phyloP scores from a whole-genome alignment of 2,797 vertebrate species.

The Poecilia wingei region DNA sequence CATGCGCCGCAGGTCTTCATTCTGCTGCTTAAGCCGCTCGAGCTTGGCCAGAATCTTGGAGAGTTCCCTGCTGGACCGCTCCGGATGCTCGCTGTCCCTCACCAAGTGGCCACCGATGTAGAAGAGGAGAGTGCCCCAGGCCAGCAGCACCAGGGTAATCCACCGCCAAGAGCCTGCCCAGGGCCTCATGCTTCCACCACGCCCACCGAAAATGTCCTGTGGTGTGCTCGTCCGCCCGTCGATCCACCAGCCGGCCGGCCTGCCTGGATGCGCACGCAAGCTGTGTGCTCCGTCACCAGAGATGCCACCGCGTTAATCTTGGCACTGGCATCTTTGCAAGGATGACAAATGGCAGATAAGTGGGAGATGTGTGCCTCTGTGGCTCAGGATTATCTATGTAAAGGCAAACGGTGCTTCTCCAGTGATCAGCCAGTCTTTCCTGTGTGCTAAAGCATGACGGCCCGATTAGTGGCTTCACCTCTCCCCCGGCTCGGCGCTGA shows the following conservation, averaged over 20 bases:
- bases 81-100: slow-evolving; percentile 93
- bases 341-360: slow-evolving; percentile 33
- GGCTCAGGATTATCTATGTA: slow-evolving; percentile 21
- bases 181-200: slow-evolving; percentile 90
- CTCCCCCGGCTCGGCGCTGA: slow-evolving; percentile 32
- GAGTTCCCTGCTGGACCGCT: slow-evolving; percentile 94
- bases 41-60: slow-evolving; percentile 97
- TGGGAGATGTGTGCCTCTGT: background rate
- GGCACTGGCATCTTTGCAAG: slow-evolving; percentile 62
- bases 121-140: slow-evolving; percentile 97
- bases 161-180: slow-evolving; percentile 99
- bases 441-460: slow-evolving; percentile 65
- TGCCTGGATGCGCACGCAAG: slow-evolving; percentile 50
- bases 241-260: slow-evolving; percentile 35
- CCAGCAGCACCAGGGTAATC: slow-evolving; percentile 98
- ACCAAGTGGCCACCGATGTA: slow-evolving; percentile 98
- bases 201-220: slow-evolving; percentile 39
- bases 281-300: slow-evolving; percentile 70
- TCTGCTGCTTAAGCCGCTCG: slow-evolving; percentile 97
- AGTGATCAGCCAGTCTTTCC: slow-evolving; percentile 40
- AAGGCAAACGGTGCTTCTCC: slow-evolving; percentile 26
- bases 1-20: slow-evolving; percentile 96
- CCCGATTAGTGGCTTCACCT: slow-evolving; percentile 18
- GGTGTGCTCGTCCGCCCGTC: slow-evolving; percentile 59
- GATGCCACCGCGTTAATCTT: slow-evolving; percentile 54